These are phyloP conservation scores for Hirundo rustica DNA, from an alignment of 2,797 vertebrate genomes.

Conservation along the genomic window DNA sequence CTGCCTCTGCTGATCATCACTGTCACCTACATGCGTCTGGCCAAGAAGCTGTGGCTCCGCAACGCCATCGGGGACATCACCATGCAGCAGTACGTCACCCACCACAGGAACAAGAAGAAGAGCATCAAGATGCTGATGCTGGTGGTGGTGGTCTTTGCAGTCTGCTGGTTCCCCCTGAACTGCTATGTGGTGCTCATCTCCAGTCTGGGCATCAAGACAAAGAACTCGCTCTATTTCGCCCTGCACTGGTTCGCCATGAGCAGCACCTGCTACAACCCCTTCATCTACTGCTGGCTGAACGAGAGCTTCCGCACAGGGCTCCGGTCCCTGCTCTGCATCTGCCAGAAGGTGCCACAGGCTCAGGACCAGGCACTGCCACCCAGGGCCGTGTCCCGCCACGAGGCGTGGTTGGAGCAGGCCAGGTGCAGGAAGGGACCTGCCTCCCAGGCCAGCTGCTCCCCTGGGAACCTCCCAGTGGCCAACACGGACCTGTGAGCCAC, in stretches of 20 bases:
- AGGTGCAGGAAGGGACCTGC: not conserved
- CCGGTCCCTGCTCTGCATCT: constrained; percentile 1
- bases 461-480: not conserved
- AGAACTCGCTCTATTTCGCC: constrained; percentile 82
- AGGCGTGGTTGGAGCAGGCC: constrained; percentile 21
- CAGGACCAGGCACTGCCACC: not conserved
- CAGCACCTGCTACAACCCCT: constrained; percentile 93
- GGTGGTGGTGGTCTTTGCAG: constrained; percentile 66
- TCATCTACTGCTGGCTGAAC: constrained; percentile 92
- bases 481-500: constrained; percentile 4
- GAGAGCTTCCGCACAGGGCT: constrained; percentile 77
- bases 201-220: constrained; percentile 82
- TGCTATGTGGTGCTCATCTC: constrained; percentile 88
- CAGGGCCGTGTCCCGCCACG: not conserved
- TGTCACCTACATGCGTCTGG: not conserved
- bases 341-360: not conserved
- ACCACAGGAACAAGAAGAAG: constrained; percentile 64
- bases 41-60: constrained; percentile 68
- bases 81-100: constrained; percentile 4
- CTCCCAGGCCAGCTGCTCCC: not conserved
- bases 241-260: constrained; percentile 94
- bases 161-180: constrained; percentile 70
- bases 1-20: constrained; percentile 65
- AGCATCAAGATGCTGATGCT: constrained; percentile 73
- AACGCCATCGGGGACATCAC: constrained; percentile 43